Base-by-base conservation (phyloP, 2,888 invertebrate genomes). In the Bellardia pandia region DNA sequence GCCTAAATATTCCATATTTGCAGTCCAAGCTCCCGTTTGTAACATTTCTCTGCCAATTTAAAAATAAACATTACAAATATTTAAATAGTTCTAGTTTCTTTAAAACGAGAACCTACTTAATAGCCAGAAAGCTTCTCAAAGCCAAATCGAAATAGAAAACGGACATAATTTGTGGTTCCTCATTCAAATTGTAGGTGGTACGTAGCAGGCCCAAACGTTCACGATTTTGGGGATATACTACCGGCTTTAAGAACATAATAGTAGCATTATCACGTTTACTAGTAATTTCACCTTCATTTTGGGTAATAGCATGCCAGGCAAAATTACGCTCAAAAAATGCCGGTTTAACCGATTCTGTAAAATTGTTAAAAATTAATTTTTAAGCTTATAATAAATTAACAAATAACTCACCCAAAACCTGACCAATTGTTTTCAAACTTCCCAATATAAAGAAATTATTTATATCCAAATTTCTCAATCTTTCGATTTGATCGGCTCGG, bases 131-230 rank as follows among this genome's bases (percentile, higher is more conserved):
- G 4, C 97, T 95, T 89, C 96, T 94, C 84, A 97, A 93, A 37
- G 96, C 95, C 88, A 98, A 93, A 93, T 98, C 98, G 93, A 98
- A 98, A 94, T 98, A 98, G 93, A 98, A 98, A 6, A 97, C 96
- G 0, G 97, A 96, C 60, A 96, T 95, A 86, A 97, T 96, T 93
- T 96, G 96, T 3, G 97, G 97, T 90, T 96, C 95, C 81, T 93
- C 93, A 90, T 95, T 96, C 92, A 96, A 94, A 91, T 96, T 96
- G 92, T 95, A 96, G 0, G 96, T 96, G 1, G 96, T 96, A 90
- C 95, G 95, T 79, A 97, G 95, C 88, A 95, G 94, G 13, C 96
- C 96, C 82, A 97, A 93, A 42, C 96, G 95, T 91, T 96, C 96
- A 88, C 96, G 95, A 92, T 95, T 96, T 88, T 95, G 94, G 0